These are phyloP conservation scores for Cyclargus thomasi DNA, from an alignment of 1,140 invertebrate species.

Conservation along the genomic window DNA sequence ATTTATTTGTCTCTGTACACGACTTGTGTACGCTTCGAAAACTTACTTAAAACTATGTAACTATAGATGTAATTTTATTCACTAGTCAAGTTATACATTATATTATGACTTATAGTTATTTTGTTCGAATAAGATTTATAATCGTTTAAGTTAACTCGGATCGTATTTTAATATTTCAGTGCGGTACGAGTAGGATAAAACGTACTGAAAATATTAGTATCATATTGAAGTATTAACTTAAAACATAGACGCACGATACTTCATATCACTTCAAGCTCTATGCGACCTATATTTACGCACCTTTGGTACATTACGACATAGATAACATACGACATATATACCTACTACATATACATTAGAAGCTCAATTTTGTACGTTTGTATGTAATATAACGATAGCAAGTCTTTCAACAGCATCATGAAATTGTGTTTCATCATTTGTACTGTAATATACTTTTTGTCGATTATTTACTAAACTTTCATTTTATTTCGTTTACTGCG, in stretches of 20 bases:
- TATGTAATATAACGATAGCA: not conserved
- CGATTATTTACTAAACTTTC: not conserved
- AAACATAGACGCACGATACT: conserved; percentile 36
- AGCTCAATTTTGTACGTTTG: conserved; percentile 21
- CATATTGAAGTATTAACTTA: conserved; percentile 19
- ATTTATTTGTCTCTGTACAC: not conserved
- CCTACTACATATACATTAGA: conserved; percentile 2
- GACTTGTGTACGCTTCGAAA: conserved; percentile 45
- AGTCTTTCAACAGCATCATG: not conserved
- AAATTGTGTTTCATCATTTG: not conserved
- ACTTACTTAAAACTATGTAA: conserved; percentile 51
- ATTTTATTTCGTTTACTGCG: not conserved
- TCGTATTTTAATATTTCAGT: not conserved
- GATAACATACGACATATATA: conserved; percentile 16
- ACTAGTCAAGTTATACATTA: conserved; percentile 65
- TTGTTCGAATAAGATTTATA: conserved; percentile 45
- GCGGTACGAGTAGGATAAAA: not conserved
- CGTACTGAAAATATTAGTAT: too few relatives aligned
- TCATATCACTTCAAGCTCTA: conserved; percentile 42
- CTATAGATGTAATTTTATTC: conserved; percentile 60
- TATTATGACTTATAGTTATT: conserved; percentile 48
- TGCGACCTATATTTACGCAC: conserved; percentile 38
- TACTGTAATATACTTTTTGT: not conserved
- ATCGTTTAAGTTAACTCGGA: conserved; percentile 31
- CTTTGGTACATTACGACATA: conserved; percentile 38